phyloP scores from a whole-genome alignment of 2,888 invertebrate species.

The Acleris cristana region DNA sequence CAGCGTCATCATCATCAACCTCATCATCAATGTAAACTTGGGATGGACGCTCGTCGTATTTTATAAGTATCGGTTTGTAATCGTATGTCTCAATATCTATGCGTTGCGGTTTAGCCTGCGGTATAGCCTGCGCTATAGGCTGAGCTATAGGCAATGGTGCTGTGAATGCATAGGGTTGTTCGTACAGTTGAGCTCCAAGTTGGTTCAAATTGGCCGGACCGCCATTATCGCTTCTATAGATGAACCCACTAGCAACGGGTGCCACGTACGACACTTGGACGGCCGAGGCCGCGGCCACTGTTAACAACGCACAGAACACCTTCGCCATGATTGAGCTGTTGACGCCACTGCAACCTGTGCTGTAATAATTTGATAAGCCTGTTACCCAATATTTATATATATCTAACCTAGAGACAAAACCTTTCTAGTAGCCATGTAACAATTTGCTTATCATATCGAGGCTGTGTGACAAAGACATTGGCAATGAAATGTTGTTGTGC shows the following conservation, averaged over 20 bases:
- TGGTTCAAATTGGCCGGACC: slow-evolving; percentile 77
- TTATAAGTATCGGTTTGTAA: slow-evolving; percentile 63
- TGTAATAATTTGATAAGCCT: slow-evolving; percentile 73
- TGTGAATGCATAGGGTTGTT: slow-evolving; percentile 61
- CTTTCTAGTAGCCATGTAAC: slow-evolving; percentile 78
- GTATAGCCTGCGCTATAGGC: slow-evolving; percentile 54
- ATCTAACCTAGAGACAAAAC: slow-evolving; percentile 70
- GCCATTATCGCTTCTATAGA: slow-evolving; percentile 77
- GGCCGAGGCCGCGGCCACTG: slow-evolving; percentile 55
- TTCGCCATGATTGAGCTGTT: slow-evolving; percentile 66
- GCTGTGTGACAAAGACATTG: slow-evolving; percentile 76
- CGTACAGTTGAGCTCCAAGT: slow-evolving; percentile 65
- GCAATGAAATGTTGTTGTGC: slow-evolving; percentile 71
- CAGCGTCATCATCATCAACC: slow-evolving; percentile 50
- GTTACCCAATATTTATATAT: slow-evolving; percentile 83
- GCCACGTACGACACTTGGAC: slow-evolving; percentile 72
- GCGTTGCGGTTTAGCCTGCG: slow-evolving; percentile 58
- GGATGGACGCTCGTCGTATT: slow-evolving; percentile 67
- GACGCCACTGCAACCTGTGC: slow-evolving; percentile 60
- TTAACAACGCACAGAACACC: slow-evolving; percentile 58
- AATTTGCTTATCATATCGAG: slow-evolving; percentile 76
- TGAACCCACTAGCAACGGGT: slow-evolving; percentile 81
- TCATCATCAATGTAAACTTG: slow-evolving; percentile 60
- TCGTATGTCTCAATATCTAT: slow-evolving; percentile 62
- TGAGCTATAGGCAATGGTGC: slow-evolving; percentile 59